phyloP scores from a whole-genome alignment of 2,888 invertebrate species.

The Stenchaetothrips biformis region DNA sequence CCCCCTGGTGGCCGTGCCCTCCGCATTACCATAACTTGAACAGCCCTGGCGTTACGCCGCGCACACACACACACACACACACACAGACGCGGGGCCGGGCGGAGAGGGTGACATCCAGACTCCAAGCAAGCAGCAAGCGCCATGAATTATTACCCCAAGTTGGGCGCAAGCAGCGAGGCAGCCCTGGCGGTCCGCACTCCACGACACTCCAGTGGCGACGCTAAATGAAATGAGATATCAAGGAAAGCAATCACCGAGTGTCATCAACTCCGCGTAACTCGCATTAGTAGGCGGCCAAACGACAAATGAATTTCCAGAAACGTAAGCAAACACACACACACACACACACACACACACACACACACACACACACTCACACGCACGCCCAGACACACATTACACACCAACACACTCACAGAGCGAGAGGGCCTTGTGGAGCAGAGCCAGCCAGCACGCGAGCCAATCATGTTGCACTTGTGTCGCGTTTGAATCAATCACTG shows the following conservation, averaged over 20 bases:
- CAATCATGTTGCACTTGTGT: no score
- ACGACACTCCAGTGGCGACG: no score
- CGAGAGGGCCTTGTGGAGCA: no score
- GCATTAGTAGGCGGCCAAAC: background rate
- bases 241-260: background rate
- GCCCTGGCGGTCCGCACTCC: background rate
- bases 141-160: constrained; percentile 19
- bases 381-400: background rate
- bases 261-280: constrained; percentile 3
- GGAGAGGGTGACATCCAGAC: background rate
- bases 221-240: constrained; percentile 5
- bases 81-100: background rate
- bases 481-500: no score
- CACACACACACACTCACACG: background rate
- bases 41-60: background rate
- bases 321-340: background rate
- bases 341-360: background rate
- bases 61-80: background rate
- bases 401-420: background rate
- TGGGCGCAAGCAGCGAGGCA: background rate
- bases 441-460: no score
- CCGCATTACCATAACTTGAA: constrained; percentile 10
- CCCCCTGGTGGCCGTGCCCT: background rate
- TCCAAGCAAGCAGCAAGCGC: background rate
- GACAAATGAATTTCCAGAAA: background rate